A percentile compares a stretch with the other conserved stretches of the same genome.
phyloP scores from a whole-genome alignment of 2,797 vertebrate genomes.

The Melanotaenia trifasciata region DNA sequence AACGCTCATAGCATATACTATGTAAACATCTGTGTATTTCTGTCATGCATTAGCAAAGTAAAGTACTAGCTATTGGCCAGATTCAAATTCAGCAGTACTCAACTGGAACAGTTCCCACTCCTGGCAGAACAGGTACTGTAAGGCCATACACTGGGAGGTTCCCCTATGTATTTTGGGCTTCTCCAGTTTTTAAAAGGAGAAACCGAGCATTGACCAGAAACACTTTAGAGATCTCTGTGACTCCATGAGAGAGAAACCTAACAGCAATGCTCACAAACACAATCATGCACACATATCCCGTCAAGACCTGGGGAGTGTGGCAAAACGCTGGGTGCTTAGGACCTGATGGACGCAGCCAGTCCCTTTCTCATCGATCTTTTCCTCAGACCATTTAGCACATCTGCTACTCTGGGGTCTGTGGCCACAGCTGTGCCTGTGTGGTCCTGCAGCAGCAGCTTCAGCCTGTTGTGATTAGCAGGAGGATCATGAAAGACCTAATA shows the following conservation, averaged over 20 bases:
- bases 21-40: conserved; percentile 37
- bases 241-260: conserved; percentile 59
- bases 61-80: conserved; percentile 21
- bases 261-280: conserved; percentile 47
- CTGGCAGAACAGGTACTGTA: conserved; percentile 25
- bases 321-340: conserved; percentile 68
- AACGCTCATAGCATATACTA: conserved; percentile 17
- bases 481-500: conserved; percentile 72
- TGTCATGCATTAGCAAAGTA: conserved; percentile 11
- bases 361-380: conserved; percentile 73
- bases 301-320: conserved; percentile 61
- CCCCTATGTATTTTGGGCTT: conserved; percentile 74
- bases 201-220: conserved; percentile 69
- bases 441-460: conserved; percentile 53
- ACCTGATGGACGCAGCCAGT: conserved; percentile 70
- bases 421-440: conserved; percentile 62
- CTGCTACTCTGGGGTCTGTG: conserved; percentile 51
- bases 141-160: conserved; percentile 39
- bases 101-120: conserved; percentile 17
- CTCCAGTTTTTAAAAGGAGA: conserved; percentile 76
- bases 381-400: conserved; percentile 78
- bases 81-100: conserved; percentile 21
- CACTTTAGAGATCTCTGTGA: conserved; percentile 72
- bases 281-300: conserved; percentile 54
- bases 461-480: conserved; percentile 43